Conservation (phyloP, 2,888 invertebrate genomes). For the Sarcophaga caerulescens region DNA sequence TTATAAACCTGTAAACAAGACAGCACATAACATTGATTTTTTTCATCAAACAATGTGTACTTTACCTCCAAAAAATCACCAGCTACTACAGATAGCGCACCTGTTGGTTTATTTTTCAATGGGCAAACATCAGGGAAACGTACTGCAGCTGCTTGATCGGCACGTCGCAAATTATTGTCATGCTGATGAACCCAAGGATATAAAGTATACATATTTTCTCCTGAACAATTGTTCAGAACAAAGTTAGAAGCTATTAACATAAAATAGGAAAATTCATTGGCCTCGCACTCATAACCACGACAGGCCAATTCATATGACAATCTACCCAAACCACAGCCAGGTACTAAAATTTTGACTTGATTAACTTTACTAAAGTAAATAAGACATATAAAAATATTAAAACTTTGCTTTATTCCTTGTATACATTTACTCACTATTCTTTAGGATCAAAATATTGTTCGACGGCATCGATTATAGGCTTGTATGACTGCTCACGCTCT, state of each 20-base stretch:
- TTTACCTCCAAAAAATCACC: conserved; percentile 96
- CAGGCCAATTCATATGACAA: conserved; percentile 96
- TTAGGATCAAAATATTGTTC: conserved; percentile 86
- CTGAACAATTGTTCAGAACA: conserved; percentile 89
- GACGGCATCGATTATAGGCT: conserved; percentile 93
- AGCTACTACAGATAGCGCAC: conserved; percentile 95
- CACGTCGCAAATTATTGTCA: conserved; percentile 91
- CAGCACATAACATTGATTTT: not conserved
- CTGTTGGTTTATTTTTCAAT: conserved; percentile 83
- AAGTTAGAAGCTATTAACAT: conserved; percentile 99
- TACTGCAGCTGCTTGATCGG: conserved; percentile 90
- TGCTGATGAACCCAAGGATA: conserved; percentile 98
- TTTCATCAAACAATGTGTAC: not conserved
- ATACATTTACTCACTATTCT: conserved; percentile 81
- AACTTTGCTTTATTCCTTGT: no score
- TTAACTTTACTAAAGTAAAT: conserved; percentile 74
- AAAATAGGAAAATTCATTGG: conserved; percentile 98
- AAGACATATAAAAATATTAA: no score
- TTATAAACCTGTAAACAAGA: conserved; percentile 74
- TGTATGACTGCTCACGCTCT: conserved; percentile 93
- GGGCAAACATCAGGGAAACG: conserved; percentile 95
- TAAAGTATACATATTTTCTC: conserved; percentile 88
- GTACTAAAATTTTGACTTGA: conserved; percentile 90
- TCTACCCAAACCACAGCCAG: conserved; percentile 97
- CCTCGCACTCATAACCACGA: conserved; percentile 95